Percentiles rank a stretch among this genome's conserved stretches.
Evolutionary conservation across 2,113 vertebrate genomes (phyloP).

Genomic region (Sapayoa aenigma): DNA sequence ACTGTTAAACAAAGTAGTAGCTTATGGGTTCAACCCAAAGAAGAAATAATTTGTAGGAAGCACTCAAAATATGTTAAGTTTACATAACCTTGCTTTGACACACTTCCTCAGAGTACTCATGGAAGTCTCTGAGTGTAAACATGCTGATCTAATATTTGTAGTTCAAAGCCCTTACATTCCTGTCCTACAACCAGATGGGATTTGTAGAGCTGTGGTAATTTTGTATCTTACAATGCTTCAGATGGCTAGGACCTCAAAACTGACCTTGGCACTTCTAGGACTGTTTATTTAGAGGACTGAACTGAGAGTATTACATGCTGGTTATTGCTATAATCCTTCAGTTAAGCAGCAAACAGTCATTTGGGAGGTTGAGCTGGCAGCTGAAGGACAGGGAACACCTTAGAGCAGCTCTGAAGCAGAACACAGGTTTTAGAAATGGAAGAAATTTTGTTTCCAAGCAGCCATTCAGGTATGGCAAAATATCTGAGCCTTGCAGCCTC

Average conservation of each 20-base stretch:
- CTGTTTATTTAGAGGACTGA: neutral
- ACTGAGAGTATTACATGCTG: neutral
- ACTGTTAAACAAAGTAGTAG: neutral
- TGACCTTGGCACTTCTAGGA: neutral
- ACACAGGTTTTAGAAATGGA: neutral
- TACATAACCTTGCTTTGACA: neutral
- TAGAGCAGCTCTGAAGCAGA: neutral
- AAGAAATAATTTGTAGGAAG: neutral
- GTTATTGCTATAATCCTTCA: neutral
- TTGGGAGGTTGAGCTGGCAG: neutral
- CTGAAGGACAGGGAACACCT: neutral
- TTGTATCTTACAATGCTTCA: neutral
- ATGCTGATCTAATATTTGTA: neutral
- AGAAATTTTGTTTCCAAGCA: neutral
- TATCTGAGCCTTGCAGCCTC: neutral
- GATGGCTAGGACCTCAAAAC: neutral
- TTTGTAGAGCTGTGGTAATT: neutral
- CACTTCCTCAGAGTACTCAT: neutral
- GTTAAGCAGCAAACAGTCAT: neutral
- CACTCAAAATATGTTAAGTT: neutral
- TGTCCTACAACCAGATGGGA: neutral
- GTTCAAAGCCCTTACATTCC: neutral
- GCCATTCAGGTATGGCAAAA: neutral
- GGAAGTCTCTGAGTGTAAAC: neutral
- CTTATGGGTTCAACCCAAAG: neutral